Evolutionary conservation across 1,140 invertebrate genomes (phyloP).

Genomic region (Aphis craccivora): DNA sequence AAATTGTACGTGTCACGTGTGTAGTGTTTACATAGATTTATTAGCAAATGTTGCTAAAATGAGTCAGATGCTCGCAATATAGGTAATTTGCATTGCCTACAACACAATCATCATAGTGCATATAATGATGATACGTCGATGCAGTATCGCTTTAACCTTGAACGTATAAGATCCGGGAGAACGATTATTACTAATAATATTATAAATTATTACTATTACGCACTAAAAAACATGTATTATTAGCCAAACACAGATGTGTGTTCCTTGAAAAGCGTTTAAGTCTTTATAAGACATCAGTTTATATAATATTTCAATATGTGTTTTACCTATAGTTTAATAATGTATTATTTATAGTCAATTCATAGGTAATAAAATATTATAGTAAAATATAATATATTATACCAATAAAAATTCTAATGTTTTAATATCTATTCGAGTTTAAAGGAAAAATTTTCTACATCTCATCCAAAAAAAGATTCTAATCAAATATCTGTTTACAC

Average conservation of each 20-base stretch:
- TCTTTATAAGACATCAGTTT: no score
- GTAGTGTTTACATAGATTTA: no score
- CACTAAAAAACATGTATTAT: neutral
- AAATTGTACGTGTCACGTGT: no score
- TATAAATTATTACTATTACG: neutral
- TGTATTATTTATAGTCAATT: no score
- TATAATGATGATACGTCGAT: neutral
- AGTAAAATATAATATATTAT: no score
- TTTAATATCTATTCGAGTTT: neutral
- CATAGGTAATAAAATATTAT: no score
- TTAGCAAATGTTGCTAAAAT: neutral
- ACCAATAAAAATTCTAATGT: no score
- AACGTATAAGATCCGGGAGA: constrained; percentile 3
- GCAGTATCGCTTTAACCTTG: neutral
- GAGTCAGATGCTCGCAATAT: neutral
- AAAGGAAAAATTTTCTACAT: neutral
- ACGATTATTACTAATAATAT: neutral
- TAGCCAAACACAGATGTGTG: neutral
- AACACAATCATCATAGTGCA: neutral
- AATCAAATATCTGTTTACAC: neutral
- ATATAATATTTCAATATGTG: no score
- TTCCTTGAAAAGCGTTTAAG: no score
- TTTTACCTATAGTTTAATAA: no score
- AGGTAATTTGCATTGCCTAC: neutral
- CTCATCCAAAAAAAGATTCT: neutral